phyloP scores from a whole-genome alignment of 2,113 vertebrate genomes.

The Microtus richardsoni region DNA sequence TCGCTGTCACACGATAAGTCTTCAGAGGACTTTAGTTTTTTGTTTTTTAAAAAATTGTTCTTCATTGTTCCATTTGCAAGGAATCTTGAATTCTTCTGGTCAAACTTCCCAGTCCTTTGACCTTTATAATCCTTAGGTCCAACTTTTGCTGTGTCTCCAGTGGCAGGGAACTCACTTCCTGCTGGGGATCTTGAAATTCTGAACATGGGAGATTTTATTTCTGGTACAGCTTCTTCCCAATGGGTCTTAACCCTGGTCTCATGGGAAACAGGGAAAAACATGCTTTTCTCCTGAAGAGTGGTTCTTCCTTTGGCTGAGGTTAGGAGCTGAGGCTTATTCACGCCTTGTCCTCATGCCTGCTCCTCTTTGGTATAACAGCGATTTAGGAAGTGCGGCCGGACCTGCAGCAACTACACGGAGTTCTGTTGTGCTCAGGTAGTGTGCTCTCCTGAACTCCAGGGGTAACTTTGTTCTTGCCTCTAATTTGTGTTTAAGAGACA shows the following conservation, averaged over 20 bases:
- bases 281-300: not conserved
- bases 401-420: accelerated
- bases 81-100: not conserved
- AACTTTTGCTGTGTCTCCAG: no score
- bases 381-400: not conserved
- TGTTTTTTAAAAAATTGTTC: not conserved
- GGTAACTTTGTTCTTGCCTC: not conserved
- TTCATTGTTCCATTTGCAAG: not conserved
- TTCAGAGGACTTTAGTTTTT: not conserved
- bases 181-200: no score
- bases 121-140: not conserved
- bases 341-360: accelerated
- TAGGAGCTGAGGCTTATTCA: not conserved
- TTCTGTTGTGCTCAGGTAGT: not conserved
- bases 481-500: conserved; percentile 8
- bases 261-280: not conserved
- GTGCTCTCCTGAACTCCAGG: not conserved
- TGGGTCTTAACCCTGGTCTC: not conserved
- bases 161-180: no score
- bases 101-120: not conserved
- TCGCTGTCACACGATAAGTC: no score
- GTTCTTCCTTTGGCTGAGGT: not conserved
- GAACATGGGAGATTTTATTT: no score
- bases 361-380: not conserved
- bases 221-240: no score